phyloP scores from a whole-genome alignment of 2,113 vertebrate genomes.

The Oreotragus oreotragus region DNA sequence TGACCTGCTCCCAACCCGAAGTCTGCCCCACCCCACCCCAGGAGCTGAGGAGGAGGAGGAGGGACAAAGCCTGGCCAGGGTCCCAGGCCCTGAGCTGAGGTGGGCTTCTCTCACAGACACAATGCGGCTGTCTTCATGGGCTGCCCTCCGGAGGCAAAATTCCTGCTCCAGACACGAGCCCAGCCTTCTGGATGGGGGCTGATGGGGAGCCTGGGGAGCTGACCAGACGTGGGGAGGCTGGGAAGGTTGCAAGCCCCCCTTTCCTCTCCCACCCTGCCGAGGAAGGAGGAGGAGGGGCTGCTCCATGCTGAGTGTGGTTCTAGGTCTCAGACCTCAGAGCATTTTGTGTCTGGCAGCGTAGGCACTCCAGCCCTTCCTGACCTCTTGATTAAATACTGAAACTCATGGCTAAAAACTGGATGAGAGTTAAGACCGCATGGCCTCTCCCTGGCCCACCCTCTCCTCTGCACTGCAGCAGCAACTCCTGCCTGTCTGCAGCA shows the following conservation, averaged over 20 bases:
- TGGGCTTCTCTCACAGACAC: accelerated
- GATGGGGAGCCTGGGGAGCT: too few species aligned
- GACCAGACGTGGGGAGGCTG: accelerated
- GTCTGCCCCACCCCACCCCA: not conserved
- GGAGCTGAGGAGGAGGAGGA: too few species aligned
- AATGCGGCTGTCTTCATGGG: not conserved
- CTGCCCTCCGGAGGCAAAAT: not conserved
- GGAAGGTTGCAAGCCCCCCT: not conserved
- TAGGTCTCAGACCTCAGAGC: not conserved
- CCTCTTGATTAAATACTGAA: not conserved
- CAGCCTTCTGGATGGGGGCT: not conserved
- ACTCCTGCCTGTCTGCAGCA: too few species aligned
- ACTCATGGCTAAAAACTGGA: accelerated
- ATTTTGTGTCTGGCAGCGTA: accelerated
- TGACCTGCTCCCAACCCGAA: accelerated
- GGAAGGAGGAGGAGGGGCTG: not conserved
- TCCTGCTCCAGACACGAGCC: accelerated
- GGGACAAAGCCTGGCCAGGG: not conserved
- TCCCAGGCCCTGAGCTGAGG: not conserved
- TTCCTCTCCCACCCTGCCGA: too few species aligned
- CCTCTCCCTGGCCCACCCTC: not conserved
- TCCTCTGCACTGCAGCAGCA: not conserved
- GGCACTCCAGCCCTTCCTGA: not conserved
- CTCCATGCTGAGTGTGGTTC: not conserved
- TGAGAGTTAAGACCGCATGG: not conserved